Conservation (phyloP, 2,888 invertebrate genomes). For the Helleia helle region DNA sequence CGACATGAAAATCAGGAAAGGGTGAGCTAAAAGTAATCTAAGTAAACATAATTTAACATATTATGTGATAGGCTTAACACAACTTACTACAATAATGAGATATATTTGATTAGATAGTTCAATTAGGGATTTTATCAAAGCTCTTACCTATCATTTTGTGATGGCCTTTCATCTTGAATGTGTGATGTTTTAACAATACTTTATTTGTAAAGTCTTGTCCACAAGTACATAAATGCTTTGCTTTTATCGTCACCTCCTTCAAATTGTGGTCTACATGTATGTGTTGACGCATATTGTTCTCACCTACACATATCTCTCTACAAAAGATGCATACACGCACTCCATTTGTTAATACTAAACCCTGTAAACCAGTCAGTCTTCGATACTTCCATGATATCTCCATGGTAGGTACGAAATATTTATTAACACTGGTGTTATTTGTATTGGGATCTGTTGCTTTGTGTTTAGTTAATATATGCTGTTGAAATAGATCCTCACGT, state of each 20-base stretch:
- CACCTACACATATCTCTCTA: slow-evolving; percentile 30
- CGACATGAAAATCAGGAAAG: too few species aligned
- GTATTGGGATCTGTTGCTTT: not conserved
- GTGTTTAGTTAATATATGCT: slow-evolving; percentile 28
- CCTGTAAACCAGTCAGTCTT: slow-evolving; percentile 23
- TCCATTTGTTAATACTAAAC: slow-evolving; percentile 23
- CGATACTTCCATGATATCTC: slow-evolving; percentile 12
- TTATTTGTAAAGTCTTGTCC: slow-evolving; percentile 35
- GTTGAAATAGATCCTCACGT: slow-evolving; percentile 20
- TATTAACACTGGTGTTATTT: not conserved
- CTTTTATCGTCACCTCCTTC: slow-evolving; percentile 4
- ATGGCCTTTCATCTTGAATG: slow-evolving; percentile 29
- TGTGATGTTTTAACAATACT: slow-evolving; percentile 41
- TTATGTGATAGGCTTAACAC: too few species aligned
- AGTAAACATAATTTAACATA: too few species aligned
- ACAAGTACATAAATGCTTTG: slow-evolving; percentile 30
- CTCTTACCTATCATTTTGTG: slow-evolving; percentile 14
- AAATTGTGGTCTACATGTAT: slow-evolving; percentile 25
- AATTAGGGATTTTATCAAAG: too few species aligned
- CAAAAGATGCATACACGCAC: slow-evolving; percentile 39
- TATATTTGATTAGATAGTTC: too few species aligned
- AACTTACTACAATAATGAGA: too few species aligned
- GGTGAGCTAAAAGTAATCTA: too few species aligned
- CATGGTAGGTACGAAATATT: slow-evolving; percentile 17
- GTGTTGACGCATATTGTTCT: slow-evolving; percentile 24